Evolutionary conservation across 2,888 invertebrate genomes (phyloP).

Genomic region (Acleris sparsana): DNA sequence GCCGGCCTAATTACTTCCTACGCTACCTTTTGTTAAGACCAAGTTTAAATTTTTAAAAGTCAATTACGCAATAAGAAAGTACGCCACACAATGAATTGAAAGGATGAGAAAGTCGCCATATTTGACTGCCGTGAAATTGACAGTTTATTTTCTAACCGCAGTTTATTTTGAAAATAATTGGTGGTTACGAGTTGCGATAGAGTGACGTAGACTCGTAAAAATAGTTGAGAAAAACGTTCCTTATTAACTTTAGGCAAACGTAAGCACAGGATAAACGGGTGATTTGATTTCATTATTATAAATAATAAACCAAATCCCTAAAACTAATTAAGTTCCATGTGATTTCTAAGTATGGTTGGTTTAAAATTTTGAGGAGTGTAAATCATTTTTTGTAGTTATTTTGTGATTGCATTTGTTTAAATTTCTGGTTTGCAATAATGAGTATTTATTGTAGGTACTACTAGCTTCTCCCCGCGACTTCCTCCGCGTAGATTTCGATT

Average conservation of each 20-base stretch:
- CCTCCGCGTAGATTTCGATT: no score
- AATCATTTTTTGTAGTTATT: no score
- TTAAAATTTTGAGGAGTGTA: no score
- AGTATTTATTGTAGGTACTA: no score
- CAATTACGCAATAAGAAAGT: conserved; percentile 76
- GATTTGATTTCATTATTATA: no score
- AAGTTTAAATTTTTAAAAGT: conserved; percentile 62
- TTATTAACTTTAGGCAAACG: background rate
- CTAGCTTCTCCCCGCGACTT: no score
- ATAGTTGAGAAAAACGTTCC: background rate
- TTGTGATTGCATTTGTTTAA: no score
- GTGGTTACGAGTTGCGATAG: conserved; percentile 36
- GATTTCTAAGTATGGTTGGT: no score
- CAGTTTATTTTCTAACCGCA: conserved; percentile 67
- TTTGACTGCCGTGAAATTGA: conserved; percentile 71
- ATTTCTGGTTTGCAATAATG: no score
- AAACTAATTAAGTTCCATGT: no score
- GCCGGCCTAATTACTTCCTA: conserved; percentile 75
- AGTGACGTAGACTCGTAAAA: conserved; percentile 3
- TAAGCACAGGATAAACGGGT: no score
- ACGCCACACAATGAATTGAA: conserved; percentile 62
- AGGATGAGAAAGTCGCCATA: conserved; percentile 65
- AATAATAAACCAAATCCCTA: no score
- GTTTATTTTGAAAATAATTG: conserved; percentile 52
- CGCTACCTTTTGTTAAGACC: conserved; percentile 46